Evolutionary conservation across 1,140 invertebrate species (phyloP).

Genomic region (Dryas iulia): DNA sequence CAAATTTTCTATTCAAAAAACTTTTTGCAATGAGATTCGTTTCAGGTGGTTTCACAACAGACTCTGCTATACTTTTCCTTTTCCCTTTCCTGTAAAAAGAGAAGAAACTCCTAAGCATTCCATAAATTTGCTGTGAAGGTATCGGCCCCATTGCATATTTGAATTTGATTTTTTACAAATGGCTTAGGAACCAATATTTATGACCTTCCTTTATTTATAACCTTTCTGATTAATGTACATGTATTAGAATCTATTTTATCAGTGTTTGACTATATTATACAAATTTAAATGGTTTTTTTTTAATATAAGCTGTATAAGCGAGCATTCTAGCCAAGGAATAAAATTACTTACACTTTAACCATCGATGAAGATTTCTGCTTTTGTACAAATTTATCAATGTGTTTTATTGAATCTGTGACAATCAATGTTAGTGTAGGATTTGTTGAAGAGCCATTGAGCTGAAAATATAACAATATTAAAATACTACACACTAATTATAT

Average conservation of each 20-base stretch:
- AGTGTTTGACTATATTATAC: too few relatives aligned
- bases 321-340: too few relatives aligned
- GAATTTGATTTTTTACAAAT: too few relatives aligned
- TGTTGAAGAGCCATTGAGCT: conserved; percentile 29
- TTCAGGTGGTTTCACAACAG: conserved; percentile 18
- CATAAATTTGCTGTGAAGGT: too few relatives aligned
- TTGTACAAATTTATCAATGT: conserved; percentile 68
- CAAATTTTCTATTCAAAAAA: not conserved
- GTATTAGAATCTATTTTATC: too few relatives aligned
- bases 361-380: conserved; percentile 46
- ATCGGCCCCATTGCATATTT: too few relatives aligned
- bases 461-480: conserved; percentile 32
- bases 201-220: too few relatives aligned
- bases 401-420: conserved; percentile 60
- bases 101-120: too few relatives aligned
- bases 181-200: too few relatives aligned
- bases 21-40: conserved; percentile 16
- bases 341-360: conserved; percentile 48
- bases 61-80: conserved; percentile 55
- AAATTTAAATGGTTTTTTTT: too few relatives aligned
- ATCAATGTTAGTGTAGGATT: conserved; percentile 62
- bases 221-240: too few relatives aligned
- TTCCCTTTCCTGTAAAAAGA: conserved; percentile 66
- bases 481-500: not conserved
- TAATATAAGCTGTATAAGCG: too few relatives aligned